phyloP scores from a whole-genome alignment of 2,888 invertebrate species.

The Sinopyrophorus schimmeli region DNA sequence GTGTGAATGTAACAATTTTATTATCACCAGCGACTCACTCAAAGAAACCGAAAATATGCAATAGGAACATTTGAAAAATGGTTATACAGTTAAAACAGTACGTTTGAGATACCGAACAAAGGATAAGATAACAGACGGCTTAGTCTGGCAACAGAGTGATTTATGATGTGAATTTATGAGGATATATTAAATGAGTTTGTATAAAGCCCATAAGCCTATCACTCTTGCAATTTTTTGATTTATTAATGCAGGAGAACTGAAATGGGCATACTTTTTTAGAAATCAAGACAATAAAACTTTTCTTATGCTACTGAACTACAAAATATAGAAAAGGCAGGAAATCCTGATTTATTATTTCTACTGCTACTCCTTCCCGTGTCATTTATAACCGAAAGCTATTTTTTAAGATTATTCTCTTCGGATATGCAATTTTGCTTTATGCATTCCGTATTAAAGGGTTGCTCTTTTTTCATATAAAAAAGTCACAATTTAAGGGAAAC shows the following conservation, averaged over 20 bases:
- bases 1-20: too few species aligned
- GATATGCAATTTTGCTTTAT: too few species aligned
- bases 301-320: slow-evolving; percentile 2
- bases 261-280: slow-evolving; percentile 19
- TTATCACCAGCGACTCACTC: too few species aligned
- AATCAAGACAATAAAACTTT: slow-evolving; percentile 17
- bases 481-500: too few species aligned
- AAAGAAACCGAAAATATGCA: slow-evolving; percentile 1
- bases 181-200: slow-evolving; percentile 40
- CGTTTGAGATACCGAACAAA: slow-evolving; percentile 29
- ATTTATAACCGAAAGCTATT: too few species aligned
- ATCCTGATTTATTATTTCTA: too few species aligned
- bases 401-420: too few species aligned
- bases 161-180: slow-evolving; percentile 40
- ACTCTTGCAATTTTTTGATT: slow-evolving; percentile 38
- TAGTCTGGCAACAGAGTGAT: slow-evolving; percentile 34
- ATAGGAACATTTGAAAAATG: slow-evolving; percentile 20
- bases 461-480: too few species aligned
- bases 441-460: too few species aligned
- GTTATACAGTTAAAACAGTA: slow-evolving; percentile 18
- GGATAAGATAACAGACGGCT: slow-evolving; percentile 35
- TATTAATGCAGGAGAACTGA: slow-evolving; percentile 29
- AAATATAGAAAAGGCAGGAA: too few species aligned
- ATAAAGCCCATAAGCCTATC: slow-evolving; percentile 39
- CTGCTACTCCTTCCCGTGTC: too few species aligned